phyloP scores from a whole-genome alignment of 2,797 vertebrate species.

The Onychomys torridus region DNA sequence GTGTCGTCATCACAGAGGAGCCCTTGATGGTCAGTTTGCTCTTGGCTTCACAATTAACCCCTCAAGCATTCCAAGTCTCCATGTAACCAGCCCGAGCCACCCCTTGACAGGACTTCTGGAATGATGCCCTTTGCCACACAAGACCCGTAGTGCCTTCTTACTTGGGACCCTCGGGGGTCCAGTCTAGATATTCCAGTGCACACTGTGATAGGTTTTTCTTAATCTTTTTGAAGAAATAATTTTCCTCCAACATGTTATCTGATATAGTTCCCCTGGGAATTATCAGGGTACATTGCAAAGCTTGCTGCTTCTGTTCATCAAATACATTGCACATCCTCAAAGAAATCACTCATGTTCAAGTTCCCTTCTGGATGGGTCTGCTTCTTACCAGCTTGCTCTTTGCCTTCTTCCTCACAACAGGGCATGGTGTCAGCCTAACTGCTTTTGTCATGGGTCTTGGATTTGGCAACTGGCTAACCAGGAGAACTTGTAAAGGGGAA shows the following conservation, averaged over 20 bases:
- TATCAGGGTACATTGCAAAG: slow-evolving; percentile 73
- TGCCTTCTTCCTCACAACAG: neutral
- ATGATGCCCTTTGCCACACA: neutral
- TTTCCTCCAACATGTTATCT: slow-evolving; percentile 70
- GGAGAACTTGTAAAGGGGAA: neutral
- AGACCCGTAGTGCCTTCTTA: neutral
- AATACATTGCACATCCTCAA: slow-evolving; percentile 42
- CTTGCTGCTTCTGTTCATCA: slow-evolving; percentile 47
- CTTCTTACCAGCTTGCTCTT: slow-evolving; percentile 25
- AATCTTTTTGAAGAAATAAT: slow-evolving; percentile 66
- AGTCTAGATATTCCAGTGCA: slow-evolving; percentile 40
- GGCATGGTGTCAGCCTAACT: neutral
- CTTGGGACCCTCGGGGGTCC: neutral
- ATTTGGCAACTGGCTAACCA: slow-evolving; percentile 11
- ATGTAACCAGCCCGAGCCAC: neutral
- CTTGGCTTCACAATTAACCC: neutral
- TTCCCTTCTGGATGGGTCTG: slow-evolving; percentile 57
- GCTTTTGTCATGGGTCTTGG: slow-evolving; percentile 4
- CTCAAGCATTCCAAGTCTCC: neutral
- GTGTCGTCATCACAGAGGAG: neutral
- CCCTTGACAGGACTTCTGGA: neutral
- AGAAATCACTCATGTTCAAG: slow-evolving; percentile 29
- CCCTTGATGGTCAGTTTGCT: neutral
- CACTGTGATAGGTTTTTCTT: neutral
- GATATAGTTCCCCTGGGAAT: slow-evolving; percentile 62